Conservation (phyloP, 2,888 invertebrate genomes). For the Phorcus lineatus region DNA sequence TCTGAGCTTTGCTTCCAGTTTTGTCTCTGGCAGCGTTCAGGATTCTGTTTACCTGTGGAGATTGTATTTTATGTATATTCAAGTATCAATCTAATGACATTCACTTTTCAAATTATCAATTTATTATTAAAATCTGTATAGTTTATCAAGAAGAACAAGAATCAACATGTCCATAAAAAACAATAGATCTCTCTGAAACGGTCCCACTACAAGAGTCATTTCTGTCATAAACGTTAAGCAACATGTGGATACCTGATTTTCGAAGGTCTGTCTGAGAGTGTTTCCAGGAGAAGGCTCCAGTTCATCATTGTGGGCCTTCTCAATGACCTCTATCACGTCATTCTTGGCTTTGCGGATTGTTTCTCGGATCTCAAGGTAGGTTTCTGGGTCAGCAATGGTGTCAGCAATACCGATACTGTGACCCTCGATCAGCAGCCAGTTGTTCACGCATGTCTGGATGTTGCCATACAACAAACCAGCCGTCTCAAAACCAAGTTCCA, state of each 20-base stretch:
- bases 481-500: constrained; percentile 96
- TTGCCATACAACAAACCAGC: constrained; percentile 96
- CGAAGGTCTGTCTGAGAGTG: constrained; percentile 97
- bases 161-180: no score
- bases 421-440: constrained; percentile 94
- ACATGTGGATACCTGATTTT: constrained; percentile 87
- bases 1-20: constrained; percentile 98
- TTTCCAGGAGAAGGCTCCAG: constrained; percentile 99
- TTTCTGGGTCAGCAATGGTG: constrained; percentile 99
- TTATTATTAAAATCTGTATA: no score
- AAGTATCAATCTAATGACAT: constrained; percentile 33
- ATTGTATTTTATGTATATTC: not conserved
- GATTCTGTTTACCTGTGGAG: constrained; percentile 86
- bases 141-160: no score
- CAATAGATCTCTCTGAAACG: no score
- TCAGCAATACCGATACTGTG: constrained; percentile 87
- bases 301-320: constrained; percentile 99
- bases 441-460: constrained; percentile 98
- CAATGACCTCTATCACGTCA: constrained; percentile 99
- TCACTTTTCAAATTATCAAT: no score
- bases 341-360: constrained; percentile 98
- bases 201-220: no score
- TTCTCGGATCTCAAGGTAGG: constrained; percentile 97
- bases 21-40: constrained; percentile 99
- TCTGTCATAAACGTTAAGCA: no score